Evolutionary conservation across 2,888 invertebrate genomes (phyloP), one percentile per base, ranked within the genome.

Genomic region (Agriotes lineatus): DNA sequence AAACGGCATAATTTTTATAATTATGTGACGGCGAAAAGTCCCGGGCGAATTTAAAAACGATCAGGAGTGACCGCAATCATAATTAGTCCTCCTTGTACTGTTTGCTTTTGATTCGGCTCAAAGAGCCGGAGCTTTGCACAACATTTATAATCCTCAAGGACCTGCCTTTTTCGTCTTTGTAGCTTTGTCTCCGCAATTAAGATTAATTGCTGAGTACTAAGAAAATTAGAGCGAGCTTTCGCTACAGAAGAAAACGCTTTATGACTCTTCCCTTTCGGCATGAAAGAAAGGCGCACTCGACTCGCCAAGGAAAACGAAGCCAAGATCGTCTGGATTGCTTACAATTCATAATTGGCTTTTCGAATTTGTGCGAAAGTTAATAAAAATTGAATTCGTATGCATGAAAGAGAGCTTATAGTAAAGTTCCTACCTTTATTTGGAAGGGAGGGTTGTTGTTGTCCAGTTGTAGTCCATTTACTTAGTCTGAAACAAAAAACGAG

Each of bases 401-500:
- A 12, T n/a, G 14, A 37, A 5, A 35, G 14, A 6, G 14, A 2
- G 14, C 1, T 42, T 1, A 18, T 7, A 42, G 14, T 42, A 42
- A 42, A 42, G 19, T 44, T 33, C 58, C 42, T 65, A 65, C 65
- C 65, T 65, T 50, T 65, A 65, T 65, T 65, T 58, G 78, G 77
- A 80, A 81, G 80, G 82, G 80, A 82, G 82, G 80, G 80, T 77
- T 75, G 77, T 78, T 77, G 76, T 76, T 75, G 76, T 75, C 76
- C 77, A 81, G 78, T 83, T 81, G 77, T 81, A 82, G 82, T 84
- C 83, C 83, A 84, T 83, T 82, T 82, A 83, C 80, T 81, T 82
- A 82, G 81, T 82, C 83, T 84, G 82, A 64, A 84, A 83, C 67
- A 75, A 75, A 73, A 75, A 73, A 59, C 62, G 7, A 25, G n/a